Conservation (phyloP, 2,113 vertebrate genomes). For the Ursus arctos region DNA sequence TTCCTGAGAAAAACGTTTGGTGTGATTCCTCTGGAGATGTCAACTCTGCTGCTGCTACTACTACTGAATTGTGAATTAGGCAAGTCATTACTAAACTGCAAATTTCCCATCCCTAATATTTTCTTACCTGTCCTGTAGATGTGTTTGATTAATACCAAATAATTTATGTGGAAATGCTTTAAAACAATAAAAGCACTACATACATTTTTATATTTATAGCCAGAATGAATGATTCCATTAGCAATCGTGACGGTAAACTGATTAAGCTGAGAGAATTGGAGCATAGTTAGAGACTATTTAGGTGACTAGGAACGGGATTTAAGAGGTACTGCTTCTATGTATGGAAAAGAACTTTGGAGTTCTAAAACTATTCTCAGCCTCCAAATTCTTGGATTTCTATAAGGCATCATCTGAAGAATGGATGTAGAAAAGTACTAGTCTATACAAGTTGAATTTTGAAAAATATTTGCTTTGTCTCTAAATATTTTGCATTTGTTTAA, state of each 20-base stretch:
- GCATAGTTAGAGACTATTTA: background rate
- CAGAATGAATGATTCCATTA: background rate
- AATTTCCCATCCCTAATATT: background rate
- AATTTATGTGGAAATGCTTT: conserved; percentile 18
- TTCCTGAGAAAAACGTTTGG: background rate
- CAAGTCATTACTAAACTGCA: background rate
- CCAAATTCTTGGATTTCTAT: background rate
- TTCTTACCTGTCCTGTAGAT: background rate
- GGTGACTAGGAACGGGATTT: background rate
- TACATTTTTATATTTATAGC: background rate
- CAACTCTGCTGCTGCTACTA: background rate
- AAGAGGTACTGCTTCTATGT: background rate
- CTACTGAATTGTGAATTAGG: background rate
- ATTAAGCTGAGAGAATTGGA: background rate
- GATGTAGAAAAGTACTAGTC: background rate
- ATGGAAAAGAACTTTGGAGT: background rate
- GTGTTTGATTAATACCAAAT: background rate
- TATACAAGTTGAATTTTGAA: background rate
- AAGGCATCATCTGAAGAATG: background rate
- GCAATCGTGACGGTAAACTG: background rate
- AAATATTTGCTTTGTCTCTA: conserved; percentile 43
- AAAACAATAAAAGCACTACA: conserved; percentile 1
- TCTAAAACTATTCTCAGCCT: conserved; percentile 10
- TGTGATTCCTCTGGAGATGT: background rate
- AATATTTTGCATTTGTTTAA: conserved; percentile 15